Evolutionary conservation across 2,888 invertebrate genomes (phyloP).

Genomic region (Lamproptera curius): DNA sequence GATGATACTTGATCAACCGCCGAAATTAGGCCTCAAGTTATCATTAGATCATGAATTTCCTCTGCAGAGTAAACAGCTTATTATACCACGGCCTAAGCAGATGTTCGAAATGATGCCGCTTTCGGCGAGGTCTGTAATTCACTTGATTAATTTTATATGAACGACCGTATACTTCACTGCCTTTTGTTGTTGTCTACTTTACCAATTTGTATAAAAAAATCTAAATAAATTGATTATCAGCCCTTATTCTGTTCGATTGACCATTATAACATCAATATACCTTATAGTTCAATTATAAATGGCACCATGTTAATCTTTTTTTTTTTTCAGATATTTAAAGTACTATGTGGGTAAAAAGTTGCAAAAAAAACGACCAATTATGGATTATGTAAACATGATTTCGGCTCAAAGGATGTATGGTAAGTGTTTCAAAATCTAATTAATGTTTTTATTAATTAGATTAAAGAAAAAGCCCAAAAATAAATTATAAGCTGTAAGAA

Average conservation of each 20-base stretch:
- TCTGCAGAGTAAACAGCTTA: conserved; percentile 83
- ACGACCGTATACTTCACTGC: no score
- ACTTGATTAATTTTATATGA: no score
- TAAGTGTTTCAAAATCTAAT: conserved; percentile 43
- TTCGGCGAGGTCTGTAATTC: conserved; percentile 80
- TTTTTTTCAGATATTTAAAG: conserved; percentile 81
- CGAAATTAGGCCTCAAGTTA: conserved; percentile 85
- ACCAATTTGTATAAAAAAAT: no score
- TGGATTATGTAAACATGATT: conserved; percentile 86
- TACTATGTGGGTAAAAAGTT: conserved; percentile 82
- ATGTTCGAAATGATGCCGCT: conserved; percentile 84
- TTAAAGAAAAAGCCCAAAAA: no score
- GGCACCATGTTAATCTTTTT: background rate
- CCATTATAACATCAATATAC: no score
- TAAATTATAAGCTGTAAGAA: no score
- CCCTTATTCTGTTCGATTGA: no score
- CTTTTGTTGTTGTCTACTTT: no score
- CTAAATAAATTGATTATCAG: no score
- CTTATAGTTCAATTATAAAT: no score
- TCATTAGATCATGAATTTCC: conserved; percentile 86
- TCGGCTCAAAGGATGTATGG: conserved; percentile 92
- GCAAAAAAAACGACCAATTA: conserved; percentile 83
- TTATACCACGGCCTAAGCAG: conserved; percentile 82
- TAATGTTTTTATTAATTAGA: background rate
- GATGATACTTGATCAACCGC: conserved; percentile 52